Evolutionary conservation across 2,797 vertebrate genomes (phyloP), one percentile per base, ranked within the genome.

Genomic region (Cuculus canorus): DNA sequence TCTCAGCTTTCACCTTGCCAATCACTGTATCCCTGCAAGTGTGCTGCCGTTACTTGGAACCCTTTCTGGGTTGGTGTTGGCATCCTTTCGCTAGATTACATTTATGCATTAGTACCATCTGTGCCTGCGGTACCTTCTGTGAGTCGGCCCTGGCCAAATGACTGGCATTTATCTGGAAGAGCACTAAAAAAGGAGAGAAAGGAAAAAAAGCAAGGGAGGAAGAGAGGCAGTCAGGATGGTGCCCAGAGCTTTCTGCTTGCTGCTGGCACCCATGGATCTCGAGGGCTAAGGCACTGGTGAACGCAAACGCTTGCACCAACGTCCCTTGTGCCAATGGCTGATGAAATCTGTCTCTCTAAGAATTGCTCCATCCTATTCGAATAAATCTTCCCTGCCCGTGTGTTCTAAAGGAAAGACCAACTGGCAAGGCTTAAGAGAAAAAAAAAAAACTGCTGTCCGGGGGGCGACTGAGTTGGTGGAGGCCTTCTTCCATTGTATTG

Each of bases 41-140:
- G 98, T 98, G 98, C 98, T 98, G 98, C 98, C 98, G 98, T 98
- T 99, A 99, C 99, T 99, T 99, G 99, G 99, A 99, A 98, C 98
- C 97, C 98, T 98, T 97, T 98, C 97, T 97, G 98, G 98, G 96
- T 98, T 98, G 98, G 98, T 98, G 97, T 98, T 98, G 98, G 98
- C 98, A 98, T 98, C 98, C 98, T 98, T 98, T 98, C 98, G 98
- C 99, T 99, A 99, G 98, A 99, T 99, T 98, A 98, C 98, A 98
- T 99, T 99, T 99, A 98, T 99, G 99, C 99, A 99, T 99, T 99
- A 99, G 99, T 98, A 98, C 99, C 99, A 99, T 99, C 99, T 99
- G 99, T 98, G 99, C 99, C 98, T 98, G 98, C 98, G 98, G 98
- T 98, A 98, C 99, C 99, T 99, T 99, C 99, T 99, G 99, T 98